Conservation (phyloP, 2,888 invertebrate genomes). For the Tetranychus piercei region DNA sequence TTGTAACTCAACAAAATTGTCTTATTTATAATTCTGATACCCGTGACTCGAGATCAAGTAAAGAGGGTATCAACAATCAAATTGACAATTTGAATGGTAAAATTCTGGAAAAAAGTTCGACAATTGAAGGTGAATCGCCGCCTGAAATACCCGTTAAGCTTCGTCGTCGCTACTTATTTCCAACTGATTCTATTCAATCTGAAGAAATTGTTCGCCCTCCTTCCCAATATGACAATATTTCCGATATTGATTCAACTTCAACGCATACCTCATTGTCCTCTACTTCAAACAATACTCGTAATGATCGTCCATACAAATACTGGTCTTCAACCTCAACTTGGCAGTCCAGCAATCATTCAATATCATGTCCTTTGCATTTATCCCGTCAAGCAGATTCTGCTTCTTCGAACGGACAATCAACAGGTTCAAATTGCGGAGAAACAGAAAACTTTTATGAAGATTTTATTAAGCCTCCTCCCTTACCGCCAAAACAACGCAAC, state of each 20-base stretch:
- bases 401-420: not conserved
- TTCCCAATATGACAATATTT: conserved; percentile 12
- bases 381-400: not conserved
- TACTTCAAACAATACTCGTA: not conserved
- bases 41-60: not conserved
- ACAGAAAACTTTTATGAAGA: not conserved
- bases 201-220: conserved; percentile 7
- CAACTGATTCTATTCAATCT: too few species aligned
- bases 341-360: conserved; percentile 4
- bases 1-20: too few species aligned
- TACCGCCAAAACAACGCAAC: conserved; percentile 80
- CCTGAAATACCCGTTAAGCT: conserved; percentile 9
- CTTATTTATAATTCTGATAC: not conserved
- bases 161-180: not conserved
- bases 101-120: too few species aligned
- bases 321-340: not conserved
- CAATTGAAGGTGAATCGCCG: not conserved
- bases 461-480: conserved; percentile 44
- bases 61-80: not conserved
- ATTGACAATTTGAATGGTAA: too few species aligned
- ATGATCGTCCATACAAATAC: not conserved
- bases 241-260: conserved; percentile 3
- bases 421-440: not conserved
- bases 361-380: conserved; percentile 10
- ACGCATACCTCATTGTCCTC: not conserved